phyloP scores from a whole-genome alignment of 2,888 invertebrate species.

The Catocala sponsa region DNA sequence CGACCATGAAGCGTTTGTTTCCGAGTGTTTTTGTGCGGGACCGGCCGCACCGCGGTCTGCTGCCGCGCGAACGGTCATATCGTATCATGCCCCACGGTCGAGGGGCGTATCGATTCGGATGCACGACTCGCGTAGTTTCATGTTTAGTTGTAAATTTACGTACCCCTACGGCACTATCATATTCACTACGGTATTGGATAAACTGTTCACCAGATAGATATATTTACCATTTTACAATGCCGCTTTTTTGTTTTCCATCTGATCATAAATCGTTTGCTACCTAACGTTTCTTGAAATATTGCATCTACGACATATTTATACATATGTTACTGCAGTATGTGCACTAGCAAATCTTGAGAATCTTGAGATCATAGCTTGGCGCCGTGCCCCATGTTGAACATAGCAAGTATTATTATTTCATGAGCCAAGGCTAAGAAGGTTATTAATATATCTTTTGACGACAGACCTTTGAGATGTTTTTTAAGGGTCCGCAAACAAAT shows the following conservation, averaged over 20 bases:
- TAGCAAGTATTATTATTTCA: conserved; percentile 45
- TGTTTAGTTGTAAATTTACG: conserved; percentile 38
- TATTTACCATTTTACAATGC: neutral
- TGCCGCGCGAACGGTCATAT: conserved; percentile 24
- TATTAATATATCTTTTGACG: conserved; percentile 43
- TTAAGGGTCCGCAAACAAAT: neutral
- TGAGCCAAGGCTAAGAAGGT: conserved; percentile 56
- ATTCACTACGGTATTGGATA: neutral
- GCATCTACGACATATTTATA: neutral
- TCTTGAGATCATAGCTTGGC: conserved; percentile 43
- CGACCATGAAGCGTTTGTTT: conserved; percentile 63
- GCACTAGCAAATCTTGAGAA: conserved; percentile 25
- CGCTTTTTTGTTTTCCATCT: too few relatives aligned
- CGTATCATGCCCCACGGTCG: conserved; percentile 22
- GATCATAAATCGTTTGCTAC: too few relatives aligned
- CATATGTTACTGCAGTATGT: conserved; percentile 15
- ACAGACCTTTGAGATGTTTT: conserved; percentile 4
- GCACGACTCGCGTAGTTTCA: conserved; percentile 42
- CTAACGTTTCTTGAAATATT: neutral
- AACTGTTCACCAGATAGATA: neutral
- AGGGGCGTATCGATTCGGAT: conserved; percentile 60
- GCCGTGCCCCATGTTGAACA: conserved; percentile 43
- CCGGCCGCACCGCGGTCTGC: conserved; percentile 34
- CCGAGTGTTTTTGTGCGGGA: conserved; percentile 61
- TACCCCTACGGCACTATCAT: conserved; percentile 8